These are phyloP conservation scores for Meandrina meandrites DNA, from an alignment of 92 coral and sea anemone genomes.

Conservation along the genomic window DNA sequence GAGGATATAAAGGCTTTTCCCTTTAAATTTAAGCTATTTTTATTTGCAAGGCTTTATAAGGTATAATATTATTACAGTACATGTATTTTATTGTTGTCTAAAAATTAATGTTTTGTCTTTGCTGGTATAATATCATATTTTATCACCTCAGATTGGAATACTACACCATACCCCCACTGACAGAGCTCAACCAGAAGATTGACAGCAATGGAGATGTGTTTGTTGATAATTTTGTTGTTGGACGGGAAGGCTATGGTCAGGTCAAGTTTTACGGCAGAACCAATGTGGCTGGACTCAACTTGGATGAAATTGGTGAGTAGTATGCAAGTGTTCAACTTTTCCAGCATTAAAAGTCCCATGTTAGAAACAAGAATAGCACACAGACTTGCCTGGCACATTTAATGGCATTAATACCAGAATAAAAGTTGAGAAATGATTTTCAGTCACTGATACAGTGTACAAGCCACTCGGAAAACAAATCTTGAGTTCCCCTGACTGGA, in stretches of 20 bases:
- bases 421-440: not conserved
- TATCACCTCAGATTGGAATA: constrained; percentile 73
- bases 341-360: not conserved
- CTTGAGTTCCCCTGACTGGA: too few species aligned
- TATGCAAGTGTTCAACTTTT: not conserved
- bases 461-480: too few species aligned
- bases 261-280: constrained; percentile 91
- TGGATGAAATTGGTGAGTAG: constrained; percentile 91
- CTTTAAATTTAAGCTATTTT: too few species aligned
- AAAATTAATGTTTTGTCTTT: not conserved
- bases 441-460: too few species aligned
- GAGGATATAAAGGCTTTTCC: too few species aligned
- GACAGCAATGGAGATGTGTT: constrained; percentile 86
- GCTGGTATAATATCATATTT: not conserved
- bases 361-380: not conserved
- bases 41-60: too few species aligned
- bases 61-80: too few species aligned
- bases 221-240: constrained; percentile 87
- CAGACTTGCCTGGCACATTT: not conserved
- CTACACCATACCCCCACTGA: constrained; percentile 77
- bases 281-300: constrained; percentile 90
- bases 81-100: too few species aligned
- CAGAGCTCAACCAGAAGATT: constrained; percentile 75
- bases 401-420: too few species aligned
- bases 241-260: constrained; percentile 89